phyloP scores from a whole-genome alignment of 2,113 vertebrate species.

The Chaetodon auriga region DNA sequence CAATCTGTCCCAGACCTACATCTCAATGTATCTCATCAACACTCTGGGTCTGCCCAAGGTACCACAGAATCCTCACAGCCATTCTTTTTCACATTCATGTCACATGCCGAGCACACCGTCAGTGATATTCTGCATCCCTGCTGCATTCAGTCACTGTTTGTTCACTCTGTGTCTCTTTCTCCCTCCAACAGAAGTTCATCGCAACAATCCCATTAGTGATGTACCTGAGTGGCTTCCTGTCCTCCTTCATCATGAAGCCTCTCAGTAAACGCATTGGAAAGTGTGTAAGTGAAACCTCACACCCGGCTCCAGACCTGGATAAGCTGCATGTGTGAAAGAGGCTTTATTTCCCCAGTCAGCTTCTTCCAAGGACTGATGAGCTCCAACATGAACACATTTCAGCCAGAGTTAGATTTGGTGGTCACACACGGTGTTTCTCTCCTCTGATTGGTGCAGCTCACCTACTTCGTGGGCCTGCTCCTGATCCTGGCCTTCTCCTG shows the following conservation, averaged over 20 bases:
- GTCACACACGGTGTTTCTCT: background rate
- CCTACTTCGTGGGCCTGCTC: slow-evolving; percentile 91
- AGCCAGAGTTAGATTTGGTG: too few relatives aligned
- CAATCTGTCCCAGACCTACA: slow-evolving; percentile 96
- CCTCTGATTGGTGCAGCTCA: slow-evolving; percentile 83
- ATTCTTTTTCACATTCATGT: background rate
- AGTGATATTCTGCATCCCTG: background rate
- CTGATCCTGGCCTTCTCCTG: slow-evolving; percentile 90
- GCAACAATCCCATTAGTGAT: slow-evolving; percentile 95
- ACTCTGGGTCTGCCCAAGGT: slow-evolving; percentile 95
- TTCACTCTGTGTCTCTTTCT: background rate
- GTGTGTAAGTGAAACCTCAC: slow-evolving; percentile 85
- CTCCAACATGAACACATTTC: too few relatives aligned
- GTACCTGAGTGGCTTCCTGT: slow-evolving; percentile 94
- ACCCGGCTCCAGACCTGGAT: too few relatives aligned
- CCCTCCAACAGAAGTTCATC: slow-evolving; percentile 88
- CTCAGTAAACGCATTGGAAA: slow-evolving; percentile 90
- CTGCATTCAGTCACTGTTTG: background rate
- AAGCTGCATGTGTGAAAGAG: too few relatives aligned
- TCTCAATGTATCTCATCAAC: slow-evolving; percentile 95
- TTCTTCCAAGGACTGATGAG: too few relatives aligned
- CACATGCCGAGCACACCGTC: too few relatives aligned
- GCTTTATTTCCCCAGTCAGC: too few relatives aligned
- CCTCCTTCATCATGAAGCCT: slow-evolving; percentile 95
- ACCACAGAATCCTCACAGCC: background rate